Conservation (phyloP, 2,888 invertebrate species). For the Cremastobaeus sp. region DNA sequence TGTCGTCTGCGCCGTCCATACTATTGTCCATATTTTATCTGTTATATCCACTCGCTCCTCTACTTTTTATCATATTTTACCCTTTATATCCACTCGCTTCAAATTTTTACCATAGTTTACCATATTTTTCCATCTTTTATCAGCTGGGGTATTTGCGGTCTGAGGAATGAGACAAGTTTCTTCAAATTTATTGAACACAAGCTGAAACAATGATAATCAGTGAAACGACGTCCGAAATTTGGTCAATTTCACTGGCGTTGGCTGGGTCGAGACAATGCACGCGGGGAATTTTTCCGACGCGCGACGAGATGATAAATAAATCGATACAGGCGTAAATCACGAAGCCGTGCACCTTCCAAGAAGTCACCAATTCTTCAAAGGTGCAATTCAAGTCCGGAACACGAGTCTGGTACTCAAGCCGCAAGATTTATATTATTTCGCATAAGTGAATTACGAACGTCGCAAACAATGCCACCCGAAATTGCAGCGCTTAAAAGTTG, state of each 20-base stretch:
- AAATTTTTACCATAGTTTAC: constrained; percentile 33
- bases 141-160: not conserved
- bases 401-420: no score
- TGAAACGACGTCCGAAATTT: constrained; percentile 2
- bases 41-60: constrained; percentile 10
- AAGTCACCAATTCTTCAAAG: no score
- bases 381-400: no score
- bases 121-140: constrained; percentile 33
- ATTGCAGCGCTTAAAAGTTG: constrained; percentile 62
- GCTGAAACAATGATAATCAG: not conserved
- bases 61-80: constrained; percentile 34
- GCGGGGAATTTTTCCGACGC: no score
- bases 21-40: constrained; percentile 32
- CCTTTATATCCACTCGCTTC: constrained; percentile 31
- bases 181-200: constrained; percentile 25
- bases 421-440: constrained; percentile 50
- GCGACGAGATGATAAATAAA: no score
- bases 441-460: constrained; percentile 62
- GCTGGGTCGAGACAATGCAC: no score
- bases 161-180: constrained; percentile 23
- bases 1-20: constrained; percentile 12
- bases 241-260: no score
- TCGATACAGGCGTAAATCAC: no score
- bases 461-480: constrained; percentile 58
- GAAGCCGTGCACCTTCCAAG: no score